These are phyloP conservation scores for Periophthalmus modestus DNA, from an alignment of 2,113 vertebrate genomes.

Conservation along the genomic window DNA sequence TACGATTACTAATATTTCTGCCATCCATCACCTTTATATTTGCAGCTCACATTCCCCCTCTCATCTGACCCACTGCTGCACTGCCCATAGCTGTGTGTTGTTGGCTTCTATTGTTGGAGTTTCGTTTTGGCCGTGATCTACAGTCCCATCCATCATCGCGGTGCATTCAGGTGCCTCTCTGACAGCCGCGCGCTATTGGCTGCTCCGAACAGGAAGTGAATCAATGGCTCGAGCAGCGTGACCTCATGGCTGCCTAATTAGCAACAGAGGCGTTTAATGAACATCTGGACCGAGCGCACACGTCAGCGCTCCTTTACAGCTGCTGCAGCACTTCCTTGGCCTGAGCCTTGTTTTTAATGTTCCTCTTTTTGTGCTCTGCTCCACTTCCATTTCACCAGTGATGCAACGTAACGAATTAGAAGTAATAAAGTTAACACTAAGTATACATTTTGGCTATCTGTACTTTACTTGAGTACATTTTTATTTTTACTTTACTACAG, in stretches of 20 bases:
- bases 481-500: too few species aligned
- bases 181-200: slow-evolving; percentile 61
- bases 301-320: slow-evolving; percentile 57
- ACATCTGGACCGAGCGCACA: slow-evolving; percentile 70
- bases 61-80: slow-evolving; percentile 17
- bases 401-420: too few species aligned
- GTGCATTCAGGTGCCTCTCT: slow-evolving; percentile 62
- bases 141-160: slow-evolving; percentile 65
- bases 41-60: slow-evolving; percentile 33
- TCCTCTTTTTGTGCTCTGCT: slow-evolving; percentile 9
- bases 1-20: background rate
- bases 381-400: slow-evolving; percentile 9
- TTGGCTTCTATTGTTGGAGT: slow-evolving; percentile 39
- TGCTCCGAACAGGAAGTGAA: slow-evolving; percentile 68
- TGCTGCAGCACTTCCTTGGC: slow-evolving; percentile 17
- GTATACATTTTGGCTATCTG: too few species aligned
- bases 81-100: slow-evolving; percentile 54
- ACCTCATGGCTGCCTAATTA: slow-evolving; percentile 75
- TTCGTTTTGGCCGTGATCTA: slow-evolving; percentile 55
- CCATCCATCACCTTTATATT: slow-evolving; percentile 33
- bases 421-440: too few species aligned
- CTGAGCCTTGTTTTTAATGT: background rate
- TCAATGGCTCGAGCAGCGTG: slow-evolving; percentile 68
- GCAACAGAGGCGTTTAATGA: slow-evolving; percentile 66
- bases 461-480: too few species aligned